A percentile compares a stretch with the other conserved stretches of the same genome.
Conservation (phyloP, 2,797 vertebrate species). For the Otolemur crassicaudatus region DNA sequence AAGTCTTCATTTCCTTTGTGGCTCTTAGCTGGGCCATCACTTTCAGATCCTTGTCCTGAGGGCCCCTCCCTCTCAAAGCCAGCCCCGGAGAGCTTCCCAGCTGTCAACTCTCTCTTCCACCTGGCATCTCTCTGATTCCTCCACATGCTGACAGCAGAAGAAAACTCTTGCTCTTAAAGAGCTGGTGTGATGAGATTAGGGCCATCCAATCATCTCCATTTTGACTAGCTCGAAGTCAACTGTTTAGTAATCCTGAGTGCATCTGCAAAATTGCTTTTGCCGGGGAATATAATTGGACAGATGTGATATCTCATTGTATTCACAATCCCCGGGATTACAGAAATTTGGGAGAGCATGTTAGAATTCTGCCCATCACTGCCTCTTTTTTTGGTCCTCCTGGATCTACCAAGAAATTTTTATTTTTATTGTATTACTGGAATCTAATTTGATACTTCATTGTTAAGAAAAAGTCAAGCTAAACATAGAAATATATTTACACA, state of each 20-base stretch:
- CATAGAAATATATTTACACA: not conserved
- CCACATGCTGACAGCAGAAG: not conserved
- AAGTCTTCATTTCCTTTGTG: not conserved
- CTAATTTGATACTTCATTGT: not conserved
- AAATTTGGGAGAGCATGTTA: not conserved
- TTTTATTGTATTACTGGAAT: not conserved
- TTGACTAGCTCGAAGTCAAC: not conserved
- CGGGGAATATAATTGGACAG: not conserved
- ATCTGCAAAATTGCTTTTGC: not conserved
- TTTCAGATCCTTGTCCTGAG: not conserved
- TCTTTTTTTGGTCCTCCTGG: not conserved
- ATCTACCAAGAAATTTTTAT: not conserved
- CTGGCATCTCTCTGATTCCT: not conserved
- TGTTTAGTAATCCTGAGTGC: not conserved
- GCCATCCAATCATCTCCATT: not conserved
- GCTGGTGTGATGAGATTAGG: not conserved
- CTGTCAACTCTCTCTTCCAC: not conserved
- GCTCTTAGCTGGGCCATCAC: not conserved
- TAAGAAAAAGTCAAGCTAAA: slow-evolving; percentile 12
- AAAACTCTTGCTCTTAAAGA: not conserved
- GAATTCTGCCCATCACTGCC: not conserved
- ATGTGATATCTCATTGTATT: not conserved
- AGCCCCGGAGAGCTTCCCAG: not conserved
- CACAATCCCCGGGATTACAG: not conserved
- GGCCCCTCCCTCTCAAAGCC: not conserved